A percentile compares a stretch with the other conserved stretches of the same genome.
Evolutionary conservation across 2,113 vertebrate genomes (phyloP).

Genomic region (Chamaetylas fuelleborni): DNA sequence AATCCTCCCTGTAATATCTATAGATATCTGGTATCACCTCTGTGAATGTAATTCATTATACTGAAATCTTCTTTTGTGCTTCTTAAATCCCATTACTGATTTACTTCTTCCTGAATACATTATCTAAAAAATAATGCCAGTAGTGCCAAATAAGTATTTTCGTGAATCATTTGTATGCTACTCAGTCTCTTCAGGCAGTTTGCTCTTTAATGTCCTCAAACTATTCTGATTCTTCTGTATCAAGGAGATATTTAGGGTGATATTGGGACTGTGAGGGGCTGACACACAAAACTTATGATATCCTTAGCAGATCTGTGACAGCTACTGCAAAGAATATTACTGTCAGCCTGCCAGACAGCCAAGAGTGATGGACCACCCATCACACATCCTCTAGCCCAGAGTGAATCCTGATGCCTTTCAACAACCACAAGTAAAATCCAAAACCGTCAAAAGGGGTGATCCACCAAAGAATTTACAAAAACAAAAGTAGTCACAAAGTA

Average conservation of each 20-base stretch:
- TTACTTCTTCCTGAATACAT: constrained; percentile 5
- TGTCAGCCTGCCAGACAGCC: background rate
- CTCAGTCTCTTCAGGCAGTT: background rate
- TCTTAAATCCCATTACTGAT: background rate
- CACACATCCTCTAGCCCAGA: background rate
- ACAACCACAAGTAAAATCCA: background rate
- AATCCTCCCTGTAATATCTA: background rate
- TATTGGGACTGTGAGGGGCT: background rate
- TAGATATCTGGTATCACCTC: background rate
- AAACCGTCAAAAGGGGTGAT: background rate
- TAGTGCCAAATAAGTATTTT: background rate
- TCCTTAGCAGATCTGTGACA: background rate
- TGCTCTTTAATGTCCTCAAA: background rate
- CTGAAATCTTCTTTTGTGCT: background rate
- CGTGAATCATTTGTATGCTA: background rate
- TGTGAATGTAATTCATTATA: background rate
- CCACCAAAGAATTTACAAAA: background rate
- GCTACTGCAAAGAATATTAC: background rate
- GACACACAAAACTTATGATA: background rate
- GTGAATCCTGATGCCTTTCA: background rate
- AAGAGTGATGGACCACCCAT: background rate
- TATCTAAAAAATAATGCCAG: background rate
- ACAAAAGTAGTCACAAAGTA: background rate
- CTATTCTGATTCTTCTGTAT: background rate
- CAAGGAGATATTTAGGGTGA: background rate